Evolutionary conservation across 2,113 vertebrate genomes (phyloP), one percentile per base, ranked within the genome.

Genomic region (Reinhardtius hippoglossoides): DNA sequence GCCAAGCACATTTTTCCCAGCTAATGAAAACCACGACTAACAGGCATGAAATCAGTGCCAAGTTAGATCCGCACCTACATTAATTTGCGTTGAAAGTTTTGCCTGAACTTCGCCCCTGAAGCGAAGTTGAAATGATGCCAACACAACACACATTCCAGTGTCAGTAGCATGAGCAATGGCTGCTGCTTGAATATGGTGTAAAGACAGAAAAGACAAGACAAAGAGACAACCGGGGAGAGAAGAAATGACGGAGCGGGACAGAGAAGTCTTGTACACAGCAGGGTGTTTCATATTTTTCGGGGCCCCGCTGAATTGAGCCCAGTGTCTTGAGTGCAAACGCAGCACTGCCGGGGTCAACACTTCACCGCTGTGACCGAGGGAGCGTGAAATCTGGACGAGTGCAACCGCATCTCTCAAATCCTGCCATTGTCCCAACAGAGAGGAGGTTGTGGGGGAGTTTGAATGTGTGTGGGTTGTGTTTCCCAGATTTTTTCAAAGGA

Each of bases 361-460:
- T 46, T 64, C 73, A 70, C n/a, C 15, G 2, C 78, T 84, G 62
- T 84, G 89, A 86, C 27, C 23, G 57, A 72, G 31, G 77, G 75
- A 87, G 85, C 71, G 57, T 88, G 75, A 91, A 91, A 89, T 81
- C 72, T 76, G 83, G 65, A 86, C 64, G 61, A 83, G 85, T 76
- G 69, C 74, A 81, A 77, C 71, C 66, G 31, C 70, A 78, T 76
- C 78, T 72, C 67, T 68, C 72, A 76, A 82, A 81, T 78, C 84
- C 84, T 71, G 76, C 75, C 86, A 50, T 85, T 87, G 86, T 85
- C 62, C 83, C 84, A 82, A 82, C 71, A 82, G 54, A 86, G 79
- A 40, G 42, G 46, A 68, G 62, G 60, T 27, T 61, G 61, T 55
- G 54, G 20, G 35, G 40, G 54, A 3, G 21, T 13, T 9, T 24